phyloP scores from a whole-genome alignment of 1,140 invertebrate species.

The Diplogasteroides magnus region DNA sequence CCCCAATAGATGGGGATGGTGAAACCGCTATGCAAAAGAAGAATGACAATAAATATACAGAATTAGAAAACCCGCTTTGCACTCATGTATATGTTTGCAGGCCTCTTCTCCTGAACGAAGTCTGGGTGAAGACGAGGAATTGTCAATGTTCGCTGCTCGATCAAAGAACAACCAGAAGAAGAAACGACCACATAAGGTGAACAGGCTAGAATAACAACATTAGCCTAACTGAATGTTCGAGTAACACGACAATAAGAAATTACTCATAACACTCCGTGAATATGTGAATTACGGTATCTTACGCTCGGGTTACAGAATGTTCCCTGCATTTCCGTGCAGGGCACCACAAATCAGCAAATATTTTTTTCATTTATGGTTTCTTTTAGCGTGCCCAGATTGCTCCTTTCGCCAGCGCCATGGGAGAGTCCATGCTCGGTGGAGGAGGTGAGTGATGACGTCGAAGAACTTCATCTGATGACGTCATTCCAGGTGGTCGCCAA shows the following conservation, averaged over 20 bases:
- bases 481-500: too few species aligned
- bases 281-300: constrained; percentile 1
- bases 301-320: too few species aligned
- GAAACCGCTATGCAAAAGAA: background rate
- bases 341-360: too few species aligned
- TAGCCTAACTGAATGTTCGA: background rate
- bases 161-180: constrained; percentile 5
- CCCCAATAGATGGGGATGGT: background rate
- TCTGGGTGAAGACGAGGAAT: constrained; percentile 24
- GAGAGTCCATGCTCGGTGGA: background rate
- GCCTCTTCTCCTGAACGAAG: constrained; percentile 26
- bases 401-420: background rate
- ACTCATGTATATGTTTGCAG: too few species aligned
- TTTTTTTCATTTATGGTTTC: background rate
- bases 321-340: too few species aligned
- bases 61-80: too few species aligned
- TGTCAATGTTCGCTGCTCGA: constrained; percentile 2
- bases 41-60: too few species aligned
- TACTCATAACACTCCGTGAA: constrained; percentile 4
- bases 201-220: background rate
- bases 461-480: too few species aligned
- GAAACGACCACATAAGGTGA: background rate
- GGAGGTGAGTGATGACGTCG: constrained; percentile 10
- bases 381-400: background rate
- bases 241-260: too few species aligned